Percentiles rank a stretch among this genome's conserved stretches.
Evolutionary conservation across 2,888 invertebrate genomes (phyloP).

Genomic region (Himalopsyche tibetana): DNA sequence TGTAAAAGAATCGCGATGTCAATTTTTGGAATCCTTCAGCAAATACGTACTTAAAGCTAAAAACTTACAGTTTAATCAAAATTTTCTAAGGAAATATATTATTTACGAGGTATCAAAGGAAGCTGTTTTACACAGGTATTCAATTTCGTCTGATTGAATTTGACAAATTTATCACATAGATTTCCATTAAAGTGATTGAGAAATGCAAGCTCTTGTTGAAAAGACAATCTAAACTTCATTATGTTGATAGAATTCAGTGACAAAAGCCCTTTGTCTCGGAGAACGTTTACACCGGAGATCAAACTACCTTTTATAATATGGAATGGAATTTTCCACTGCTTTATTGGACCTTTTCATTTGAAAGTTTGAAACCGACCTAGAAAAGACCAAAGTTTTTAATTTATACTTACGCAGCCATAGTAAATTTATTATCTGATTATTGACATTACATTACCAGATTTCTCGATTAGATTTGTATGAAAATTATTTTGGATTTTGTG

Average conservation of each 20-base stretch:
- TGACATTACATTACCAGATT: too few species aligned
- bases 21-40: too few species aligned
- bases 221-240: conserved; percentile 56
- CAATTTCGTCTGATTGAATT: conserved; percentile 17
- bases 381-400: too few species aligned
- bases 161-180: conserved; percentile 26
- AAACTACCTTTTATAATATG: conserved; percentile 20
- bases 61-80: too few species aligned
- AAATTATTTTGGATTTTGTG: too few species aligned
- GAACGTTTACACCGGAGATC: conserved; percentile 25
- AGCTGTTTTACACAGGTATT: conserved; percentile 1
- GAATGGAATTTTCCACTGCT: neutral
- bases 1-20: too few species aligned
- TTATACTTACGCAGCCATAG: too few species aligned
- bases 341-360: neutral
- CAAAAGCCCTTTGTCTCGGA: conserved; percentile 54
- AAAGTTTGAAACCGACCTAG: too few species aligned
- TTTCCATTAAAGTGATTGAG: conserved; percentile 29
- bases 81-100: neutral
- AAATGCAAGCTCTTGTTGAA: conserved; percentile 31
- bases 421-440: too few species aligned
- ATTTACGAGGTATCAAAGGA: conserved; percentile 11
- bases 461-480: too few species aligned
- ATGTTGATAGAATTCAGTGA: conserved; percentile 58
- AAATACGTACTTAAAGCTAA: too few species aligned